Base-by-base conservation (phyloP, 2,888 invertebrate genomes). In the Phania funesta region DNA sequence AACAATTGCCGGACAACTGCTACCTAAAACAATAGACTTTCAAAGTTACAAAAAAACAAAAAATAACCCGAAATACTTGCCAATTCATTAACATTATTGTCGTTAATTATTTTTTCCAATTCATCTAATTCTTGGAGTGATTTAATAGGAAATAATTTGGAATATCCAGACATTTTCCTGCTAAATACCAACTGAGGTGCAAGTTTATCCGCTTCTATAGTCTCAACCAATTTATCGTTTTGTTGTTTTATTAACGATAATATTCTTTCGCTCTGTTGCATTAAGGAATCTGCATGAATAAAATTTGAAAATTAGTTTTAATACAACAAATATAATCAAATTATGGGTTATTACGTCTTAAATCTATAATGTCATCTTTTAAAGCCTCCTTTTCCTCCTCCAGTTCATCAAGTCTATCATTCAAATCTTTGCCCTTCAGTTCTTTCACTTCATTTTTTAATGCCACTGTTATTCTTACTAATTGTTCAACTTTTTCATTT, bases 211-310 rank as follows among this genome's bases (percentile, higher is more conserved):
- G 74, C 26, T 1, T 46, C 56, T 29, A 54, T 60, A 2, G 54
- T 48, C 44, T 62, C 35, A 7, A 52, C 35, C 20, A 80, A 58
- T 60, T 70, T 58, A 22, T 70, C 26, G 52, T 71, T 80, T 46
- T 80, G 80, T 20, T 60, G 18, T 3, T 29, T 60, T 38, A 81
- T 29, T 24, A 76, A 52, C 0, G 38, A 38, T n/a, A 81, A 67
- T 29, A 81, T 73, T 16, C 8, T 52, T 73, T 76, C 60, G 41
- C 54, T 71, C 24, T 81, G 80, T 67, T 73, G 38, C 18, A 38
- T 64, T 41, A 78, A 24, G 4, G 35, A 18, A 20, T 50, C 78
- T 78, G 29, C 7, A 38, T 13, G 7, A 35, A 54, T 20, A 3
- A 29, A 44, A 41, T 18, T n/a, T n/a, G 50, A 22, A 29, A 16